Conservation (phyloP, 2,113 vertebrate species). For the Sceloporus tristichus region DNA sequence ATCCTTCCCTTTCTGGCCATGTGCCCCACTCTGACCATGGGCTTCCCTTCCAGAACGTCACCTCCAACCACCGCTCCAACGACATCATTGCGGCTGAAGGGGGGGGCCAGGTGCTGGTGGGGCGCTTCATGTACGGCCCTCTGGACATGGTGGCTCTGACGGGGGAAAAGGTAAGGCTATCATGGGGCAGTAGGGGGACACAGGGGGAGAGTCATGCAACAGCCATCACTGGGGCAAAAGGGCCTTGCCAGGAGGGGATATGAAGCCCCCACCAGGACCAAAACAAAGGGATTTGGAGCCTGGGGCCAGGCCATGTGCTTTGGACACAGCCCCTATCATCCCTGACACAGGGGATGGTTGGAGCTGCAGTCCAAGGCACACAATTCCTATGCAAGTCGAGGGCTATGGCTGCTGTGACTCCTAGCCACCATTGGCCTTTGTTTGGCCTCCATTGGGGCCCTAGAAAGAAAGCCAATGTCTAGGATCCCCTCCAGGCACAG, state of each 20-base stretch:
- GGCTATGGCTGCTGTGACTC: no score
- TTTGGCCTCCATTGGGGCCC: no score
- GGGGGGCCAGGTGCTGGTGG: slow-evolving; percentile 90
- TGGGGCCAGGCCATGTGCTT: no score
- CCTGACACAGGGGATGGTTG: no score
- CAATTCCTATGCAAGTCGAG: no score
- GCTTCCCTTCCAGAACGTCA: slow-evolving; percentile 88
- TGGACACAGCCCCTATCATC: no score
- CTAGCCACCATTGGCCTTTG: no score
- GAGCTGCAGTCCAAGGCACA: no score
- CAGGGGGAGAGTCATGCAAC: not conserved
- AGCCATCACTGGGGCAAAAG: not conserved
- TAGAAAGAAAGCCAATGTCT: no score
- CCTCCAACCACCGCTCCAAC: slow-evolving; percentile 94
- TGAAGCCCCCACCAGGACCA: not conserved
- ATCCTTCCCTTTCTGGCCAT: not conserved
- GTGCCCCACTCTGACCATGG: not conserved
- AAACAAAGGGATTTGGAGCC: no score
- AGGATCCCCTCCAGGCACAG: no score
- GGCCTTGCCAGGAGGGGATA: no score
- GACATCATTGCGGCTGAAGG: slow-evolving; percentile 93
- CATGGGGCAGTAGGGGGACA: not conserved
- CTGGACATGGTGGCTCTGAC: slow-evolving; percentile 98
- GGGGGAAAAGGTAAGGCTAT: slow-evolving; percentile 90
- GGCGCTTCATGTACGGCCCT: slow-evolving; percentile 98